Evolutionary conservation across 2,113 vertebrate genomes (phyloP), one percentile per base, ranked within the genome.

Genomic region (Sterna hirundo): DNA sequence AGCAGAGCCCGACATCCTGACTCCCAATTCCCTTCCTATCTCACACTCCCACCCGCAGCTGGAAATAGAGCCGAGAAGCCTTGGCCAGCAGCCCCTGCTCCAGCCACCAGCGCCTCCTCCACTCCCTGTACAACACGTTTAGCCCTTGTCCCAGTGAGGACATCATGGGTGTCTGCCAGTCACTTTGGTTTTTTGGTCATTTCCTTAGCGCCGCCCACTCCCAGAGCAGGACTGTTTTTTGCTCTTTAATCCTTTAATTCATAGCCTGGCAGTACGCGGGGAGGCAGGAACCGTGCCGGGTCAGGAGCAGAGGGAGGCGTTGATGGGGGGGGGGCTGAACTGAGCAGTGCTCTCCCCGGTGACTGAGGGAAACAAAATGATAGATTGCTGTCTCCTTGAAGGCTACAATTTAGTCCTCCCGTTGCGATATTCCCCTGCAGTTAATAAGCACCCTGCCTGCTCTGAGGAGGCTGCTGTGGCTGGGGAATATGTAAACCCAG

Each of bases 371-470:
- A 68, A 21, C 8, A 2, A 93, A 95, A 92, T 86, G 92, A 90
- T 32, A 88, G 96, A 69, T 58, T 62, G 36, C 79, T 19, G 52
- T 34, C 86, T 86, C 46, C 68, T 40, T 13, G 40, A 69, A 93
- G 91, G 93, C 85, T 96, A 7, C 96, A 94, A 95, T 96, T 97
- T 93, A 34, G 30, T 83, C 58, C 58, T 95, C 75, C 90, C 79
- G 0, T 88, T 85, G 93, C 57, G 3, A 91, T 90, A 88, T 79
- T 93, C 36, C 83, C 82, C 87, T 80, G 92, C 86, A 93, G 92
- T 66, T 96, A 96, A 96, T 94, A n/a, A 94, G 94, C 92, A 97
- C 93, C 58, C 94, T 96, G 94, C 68, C 61, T 69, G 5, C 84
- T 79, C 92, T 9, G 34, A 46, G 92, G 78, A 96, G 93, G 78